Evolutionary conservation across 2,797 vertebrate genomes (phyloP).

Genomic region (Furcifer pardalis): DNA sequence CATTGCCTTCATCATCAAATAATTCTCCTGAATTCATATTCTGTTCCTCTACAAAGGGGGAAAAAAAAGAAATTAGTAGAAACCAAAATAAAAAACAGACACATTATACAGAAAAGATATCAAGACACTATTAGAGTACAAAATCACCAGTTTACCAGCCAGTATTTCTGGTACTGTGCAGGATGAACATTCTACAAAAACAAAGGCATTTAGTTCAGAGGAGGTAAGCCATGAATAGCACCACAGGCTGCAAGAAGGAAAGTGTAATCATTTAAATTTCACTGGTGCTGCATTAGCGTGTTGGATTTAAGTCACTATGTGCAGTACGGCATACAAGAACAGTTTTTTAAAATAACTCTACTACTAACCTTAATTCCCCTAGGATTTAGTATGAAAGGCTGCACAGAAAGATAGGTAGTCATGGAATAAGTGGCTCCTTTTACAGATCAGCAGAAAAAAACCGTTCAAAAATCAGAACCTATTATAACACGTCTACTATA

Average conservation of each 20-base stretch:
- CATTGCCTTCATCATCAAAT: constrained; percentile 73
- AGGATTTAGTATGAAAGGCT: neutral
- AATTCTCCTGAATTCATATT: constrained; percentile 85
- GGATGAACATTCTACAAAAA: neutral
- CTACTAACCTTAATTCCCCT: neutral
- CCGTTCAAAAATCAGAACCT: neutral
- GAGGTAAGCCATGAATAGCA: neutral
- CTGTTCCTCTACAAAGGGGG: constrained; percentile 72
- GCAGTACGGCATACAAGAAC: neutral
- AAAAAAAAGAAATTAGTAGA: constrained; percentile 45
- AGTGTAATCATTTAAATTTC: neutral
- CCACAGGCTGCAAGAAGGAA: neutral
- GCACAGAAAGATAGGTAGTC: neutral
- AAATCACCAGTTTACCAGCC: neutral
- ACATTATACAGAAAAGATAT: neutral
- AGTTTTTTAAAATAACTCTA: neutral
- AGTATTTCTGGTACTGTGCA: neutral
- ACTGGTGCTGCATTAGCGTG: neutral
- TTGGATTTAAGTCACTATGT: neutral
- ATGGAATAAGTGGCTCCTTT: neutral
- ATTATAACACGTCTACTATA: no score
- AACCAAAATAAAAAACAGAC: neutral
- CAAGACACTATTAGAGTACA: neutral
- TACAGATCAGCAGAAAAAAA: neutral
- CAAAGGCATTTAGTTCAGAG: no score